A percentile compares a stretch with the other conserved stretches of the same genome.
phyloP scores from a whole-genome alignment of 2,797 vertebrate genomes.

The Podarcis lilfordi region DNA sequence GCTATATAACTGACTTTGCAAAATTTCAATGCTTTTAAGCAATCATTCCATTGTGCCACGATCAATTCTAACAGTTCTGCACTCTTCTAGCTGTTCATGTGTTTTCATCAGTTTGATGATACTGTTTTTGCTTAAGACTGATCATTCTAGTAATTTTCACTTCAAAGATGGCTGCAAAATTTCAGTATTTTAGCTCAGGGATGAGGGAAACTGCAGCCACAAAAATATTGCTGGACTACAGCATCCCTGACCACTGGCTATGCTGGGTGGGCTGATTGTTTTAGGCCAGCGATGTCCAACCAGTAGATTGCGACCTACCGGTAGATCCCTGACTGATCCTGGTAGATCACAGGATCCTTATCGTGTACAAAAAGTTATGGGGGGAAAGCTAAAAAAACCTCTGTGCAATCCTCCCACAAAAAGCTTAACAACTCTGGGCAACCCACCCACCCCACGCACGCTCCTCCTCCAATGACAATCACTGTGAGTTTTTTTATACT shows the following conservation, averaged over 20 bases:
- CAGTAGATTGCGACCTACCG: too few species aligned
- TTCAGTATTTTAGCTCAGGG: neutral
- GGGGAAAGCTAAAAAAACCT: too few species aligned
- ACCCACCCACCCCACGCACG: too few species aligned
- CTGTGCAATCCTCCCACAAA: too few species aligned
- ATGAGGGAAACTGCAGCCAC: neutral
- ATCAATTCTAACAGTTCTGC: neutral
- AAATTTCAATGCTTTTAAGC: neutral
- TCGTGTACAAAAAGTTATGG: too few species aligned
- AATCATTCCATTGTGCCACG: neutral
- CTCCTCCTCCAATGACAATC: too few species aligned
- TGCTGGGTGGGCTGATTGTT: too few species aligned
- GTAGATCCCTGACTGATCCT: too few species aligned
- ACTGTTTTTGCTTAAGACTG: neutral
- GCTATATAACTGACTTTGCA: neutral
- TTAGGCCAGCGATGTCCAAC: too few species aligned
- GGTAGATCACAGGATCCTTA: too few species aligned
- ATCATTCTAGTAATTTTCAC: neutral
- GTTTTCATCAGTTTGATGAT: neutral
- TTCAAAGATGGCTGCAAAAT: neutral
- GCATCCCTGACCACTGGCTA: neutral
- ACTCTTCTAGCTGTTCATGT: neutral
- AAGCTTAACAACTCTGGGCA: too few species aligned
- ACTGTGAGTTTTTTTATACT: too few species aligned
- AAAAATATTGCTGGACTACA: neutral